A percentile compares a stretch with the other conserved stretches of the same genome.
Evolutionary conservation across 2,888 invertebrate species (phyloP).

Genomic region (Hydropsyche betteni): DNA sequence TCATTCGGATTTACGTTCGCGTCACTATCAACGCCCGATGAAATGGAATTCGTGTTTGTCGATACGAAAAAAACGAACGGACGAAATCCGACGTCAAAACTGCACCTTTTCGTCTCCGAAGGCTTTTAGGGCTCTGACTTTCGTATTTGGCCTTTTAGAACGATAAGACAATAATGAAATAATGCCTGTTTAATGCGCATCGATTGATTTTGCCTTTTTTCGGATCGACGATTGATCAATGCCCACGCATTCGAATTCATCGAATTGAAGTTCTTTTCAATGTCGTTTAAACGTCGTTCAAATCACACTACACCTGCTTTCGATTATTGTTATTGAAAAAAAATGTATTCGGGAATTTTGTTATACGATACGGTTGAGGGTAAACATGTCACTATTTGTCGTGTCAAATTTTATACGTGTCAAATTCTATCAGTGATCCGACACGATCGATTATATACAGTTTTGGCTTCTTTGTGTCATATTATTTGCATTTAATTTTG

Average conservation of each 20-base stretch:
- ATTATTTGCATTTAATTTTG: too few species aligned
- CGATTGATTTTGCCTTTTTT: background rate
- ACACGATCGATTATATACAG: too few species aligned
- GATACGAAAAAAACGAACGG: background rate
- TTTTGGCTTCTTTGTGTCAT: too few species aligned
- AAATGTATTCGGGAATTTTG: background rate
- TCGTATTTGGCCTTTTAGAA: too few species aligned
- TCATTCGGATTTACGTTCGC: too few species aligned
- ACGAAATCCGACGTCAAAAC: too few species aligned
- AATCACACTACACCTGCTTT: constrained; percentile 3
- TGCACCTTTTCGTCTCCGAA: too few species aligned
- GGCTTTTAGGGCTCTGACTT: too few species aligned
- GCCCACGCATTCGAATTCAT: too few species aligned
- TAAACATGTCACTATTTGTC: constrained; percentile 15
- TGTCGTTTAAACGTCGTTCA: too few species aligned
- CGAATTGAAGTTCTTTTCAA: too few species aligned
- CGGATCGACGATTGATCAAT: background rate
- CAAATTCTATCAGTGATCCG: too few species aligned
- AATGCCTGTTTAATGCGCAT: constrained; percentile 43
- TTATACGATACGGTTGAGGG: background rate
- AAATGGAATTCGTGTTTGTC: constrained; percentile 26
- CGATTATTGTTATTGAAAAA: background rate
- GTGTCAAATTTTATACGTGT: background rate
- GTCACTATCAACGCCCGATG: constrained; percentile 3
- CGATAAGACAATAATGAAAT: constrained; percentile 49